Base-by-base conservation (phyloP, 2,113 vertebrate species). In the Dasyurus viverrinus region DNA sequence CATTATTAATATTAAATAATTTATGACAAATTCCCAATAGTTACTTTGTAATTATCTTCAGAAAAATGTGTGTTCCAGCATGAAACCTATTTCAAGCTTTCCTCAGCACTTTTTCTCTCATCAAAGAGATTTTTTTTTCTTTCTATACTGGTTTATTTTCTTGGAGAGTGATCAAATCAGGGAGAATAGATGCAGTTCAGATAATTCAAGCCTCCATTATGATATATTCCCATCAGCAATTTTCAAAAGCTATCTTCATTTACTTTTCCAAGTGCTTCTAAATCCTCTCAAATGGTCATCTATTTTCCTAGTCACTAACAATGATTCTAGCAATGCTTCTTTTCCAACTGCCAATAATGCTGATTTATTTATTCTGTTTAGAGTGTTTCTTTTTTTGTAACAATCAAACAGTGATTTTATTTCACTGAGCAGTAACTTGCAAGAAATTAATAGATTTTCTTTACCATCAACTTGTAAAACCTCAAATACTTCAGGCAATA, bases 171-270 rank as follows among this genome's bases (percentile, higher is more conserved):
- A 97, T 97, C 60, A 97, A 97, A 96, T 94, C 76, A 93, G 10
- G 68, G 53, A 54, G n/a, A 97, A 96, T 97, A 97, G 94, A 97
- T 90, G 27, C n/a, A 95, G 94, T 95, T 98, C 97, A 57, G 96
- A 91, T 94, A 97, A 97, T 14, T 92, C 54, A 90, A 30, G 3
- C 92, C 54, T 98, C 94, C 10, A 96, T 97, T 97, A 94, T 96
- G 93, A 98, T 97, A 23, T 97, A 97, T 97, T 97, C 96, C 94
- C 54, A 95, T 95, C 96, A 98, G 96, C 96, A 97, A 52, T 97
- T 97, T 98, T 97, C 89, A 97, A 94, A 98, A 97, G 16, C 42
- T 97, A 97, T 97, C 97, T 98, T 97, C 96, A 97, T 98, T 98
- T 98, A 96, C 89, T 94, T 92, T 98, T 98, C 94, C 91, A 96